phyloP scores from a whole-genome alignment of 1,140 invertebrate genomes.

The Aphelenchoides fujianensis region DNA sequence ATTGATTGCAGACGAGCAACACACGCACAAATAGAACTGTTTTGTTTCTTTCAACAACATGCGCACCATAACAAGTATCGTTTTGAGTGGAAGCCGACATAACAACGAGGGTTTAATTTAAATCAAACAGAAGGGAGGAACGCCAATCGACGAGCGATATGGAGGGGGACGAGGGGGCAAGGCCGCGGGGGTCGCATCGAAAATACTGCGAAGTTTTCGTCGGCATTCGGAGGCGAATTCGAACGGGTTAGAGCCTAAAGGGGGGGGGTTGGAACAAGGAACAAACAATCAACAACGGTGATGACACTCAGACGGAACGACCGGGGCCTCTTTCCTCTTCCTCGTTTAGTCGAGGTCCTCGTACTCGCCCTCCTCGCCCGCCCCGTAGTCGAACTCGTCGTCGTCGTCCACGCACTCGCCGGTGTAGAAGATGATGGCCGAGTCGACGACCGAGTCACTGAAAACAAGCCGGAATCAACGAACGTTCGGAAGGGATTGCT shows the following conservation, averaged over 20 bases:
- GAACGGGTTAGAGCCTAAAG: neutral
- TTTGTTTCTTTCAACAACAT: neutral
- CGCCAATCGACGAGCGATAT: conserved; percentile 7
- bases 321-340: conserved; percentile 29
- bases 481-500: conserved; percentile 17
- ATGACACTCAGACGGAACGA: neutral
- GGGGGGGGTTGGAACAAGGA: neutral
- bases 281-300: neutral
- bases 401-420: conserved; percentile 61
- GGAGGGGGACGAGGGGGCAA: neutral
- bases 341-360: conserved; percentile 34
- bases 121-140: neutral
- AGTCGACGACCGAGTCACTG: conserved; percentile 63
- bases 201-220: conserved; percentile 14
- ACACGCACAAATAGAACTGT: neutral
- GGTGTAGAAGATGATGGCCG: conserved; percentile 67
- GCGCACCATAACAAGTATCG: conserved; percentile 1
- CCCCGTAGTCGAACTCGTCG: conserved; percentile 43
- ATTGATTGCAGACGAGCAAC: neutral
- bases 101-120: neutral
- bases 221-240: neutral
- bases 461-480: too few relatives aligned
- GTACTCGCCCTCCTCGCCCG: conserved; percentile 33
- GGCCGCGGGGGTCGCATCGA: neutral
- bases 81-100: neutral